These are phyloP conservation scores for Drosophila ustulata DNA, from an alignment of 2,888 invertebrate species.

Conservation along the genomic window DNA sequence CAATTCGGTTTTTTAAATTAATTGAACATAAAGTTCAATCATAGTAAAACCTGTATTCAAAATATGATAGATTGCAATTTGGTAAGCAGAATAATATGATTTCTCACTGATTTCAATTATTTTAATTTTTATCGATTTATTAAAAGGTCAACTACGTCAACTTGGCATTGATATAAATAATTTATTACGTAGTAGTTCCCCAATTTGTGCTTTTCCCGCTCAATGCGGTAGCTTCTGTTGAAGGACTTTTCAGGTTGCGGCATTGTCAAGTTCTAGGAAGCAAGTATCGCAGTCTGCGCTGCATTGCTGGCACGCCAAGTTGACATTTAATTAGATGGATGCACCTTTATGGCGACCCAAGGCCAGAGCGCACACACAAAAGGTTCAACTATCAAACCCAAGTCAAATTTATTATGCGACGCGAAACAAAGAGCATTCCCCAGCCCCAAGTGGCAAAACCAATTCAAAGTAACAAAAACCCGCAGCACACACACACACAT, in stretches of 20 bases:
- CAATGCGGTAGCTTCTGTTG: neutral
- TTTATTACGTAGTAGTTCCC: neutral
- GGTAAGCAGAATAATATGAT: too few species aligned
- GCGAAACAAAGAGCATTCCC: conserved; percentile 57
- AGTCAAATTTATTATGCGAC: conserved; percentile 59
- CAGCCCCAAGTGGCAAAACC: conserved; percentile 61
- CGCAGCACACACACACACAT: conserved; percentile 36
- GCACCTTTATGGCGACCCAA: conserved; percentile 39
- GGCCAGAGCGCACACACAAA: conserved; percentile 39
- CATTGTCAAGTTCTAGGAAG: conserved; percentile 13
- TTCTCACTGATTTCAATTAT: too few species aligned
- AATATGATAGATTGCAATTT: too few species aligned
- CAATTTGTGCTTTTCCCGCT: neutral
- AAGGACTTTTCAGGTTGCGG: neutral
- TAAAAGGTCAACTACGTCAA: too few species aligned
- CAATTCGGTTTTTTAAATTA: too few species aligned
- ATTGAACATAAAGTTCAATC: too few species aligned
- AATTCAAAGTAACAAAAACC: conserved; percentile 51
- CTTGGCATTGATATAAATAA: too few species aligned
- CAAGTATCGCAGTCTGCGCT: neutral
- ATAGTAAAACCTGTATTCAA: too few species aligned
- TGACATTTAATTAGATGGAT: conserved; percentile 54
- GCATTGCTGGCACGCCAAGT: conserved; percentile 5
- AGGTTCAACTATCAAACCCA: conserved; percentile 40
- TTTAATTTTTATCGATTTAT: too few species aligned